Conservation (phyloP, 2,797 vertebrate genomes). For the Crenuchus spilurus region DNA sequence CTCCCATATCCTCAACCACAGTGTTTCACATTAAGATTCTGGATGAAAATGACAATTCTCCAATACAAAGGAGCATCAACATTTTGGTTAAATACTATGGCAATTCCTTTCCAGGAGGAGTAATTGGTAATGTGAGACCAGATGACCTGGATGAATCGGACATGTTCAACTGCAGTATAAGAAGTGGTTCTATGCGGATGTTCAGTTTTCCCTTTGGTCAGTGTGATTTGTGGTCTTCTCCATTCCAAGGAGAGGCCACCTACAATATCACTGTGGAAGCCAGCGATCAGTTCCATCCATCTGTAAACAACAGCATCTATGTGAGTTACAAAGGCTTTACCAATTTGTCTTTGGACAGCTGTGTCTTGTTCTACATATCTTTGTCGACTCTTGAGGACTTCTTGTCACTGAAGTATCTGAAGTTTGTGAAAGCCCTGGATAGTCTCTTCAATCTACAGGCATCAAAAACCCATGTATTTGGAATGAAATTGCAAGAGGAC, state of each 20-base stretch:
- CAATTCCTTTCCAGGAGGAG: slow-evolving; percentile 76
- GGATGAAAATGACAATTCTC: slow-evolving; percentile 80
- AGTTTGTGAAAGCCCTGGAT: slow-evolving; percentile 79
- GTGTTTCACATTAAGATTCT: slow-evolving; percentile 69
- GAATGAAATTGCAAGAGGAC: slow-evolving; percentile 71
- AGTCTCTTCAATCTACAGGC: slow-evolving; percentile 80
- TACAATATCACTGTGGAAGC: slow-evolving; percentile 79
- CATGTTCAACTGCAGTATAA: slow-evolving; percentile 73
- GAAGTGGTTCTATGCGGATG: slow-evolving; percentile 69
- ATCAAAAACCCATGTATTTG: slow-evolving; percentile 81
- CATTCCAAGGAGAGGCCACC: slow-evolving; percentile 78
- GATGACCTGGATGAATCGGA: slow-evolving; percentile 75
- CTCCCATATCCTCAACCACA: slow-evolving; percentile 70
- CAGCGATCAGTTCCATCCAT: slow-evolving; percentile 72
- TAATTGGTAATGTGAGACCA: slow-evolving; percentile 75
- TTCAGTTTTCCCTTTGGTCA: slow-evolving; percentile 74
- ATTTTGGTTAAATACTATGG: slow-evolving; percentile 84
- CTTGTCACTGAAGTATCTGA: slow-evolving; percentile 74
- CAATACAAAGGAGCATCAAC: slow-evolving; percentile 71
- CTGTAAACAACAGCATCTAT: slow-evolving; percentile 80
- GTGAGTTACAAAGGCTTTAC: slow-evolving; percentile 81
- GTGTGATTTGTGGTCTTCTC: slow-evolving; percentile 77
- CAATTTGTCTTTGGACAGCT: slow-evolving; percentile 77
- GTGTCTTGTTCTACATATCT: slow-evolving; percentile 77
- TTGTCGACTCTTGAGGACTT: slow-evolving; percentile 71